Percentiles rank a stretch among this genome's conserved stretches.
Conservation (phyloP, 2,888 invertebrate genomes). For the Xestia rhomboidea region DNA sequence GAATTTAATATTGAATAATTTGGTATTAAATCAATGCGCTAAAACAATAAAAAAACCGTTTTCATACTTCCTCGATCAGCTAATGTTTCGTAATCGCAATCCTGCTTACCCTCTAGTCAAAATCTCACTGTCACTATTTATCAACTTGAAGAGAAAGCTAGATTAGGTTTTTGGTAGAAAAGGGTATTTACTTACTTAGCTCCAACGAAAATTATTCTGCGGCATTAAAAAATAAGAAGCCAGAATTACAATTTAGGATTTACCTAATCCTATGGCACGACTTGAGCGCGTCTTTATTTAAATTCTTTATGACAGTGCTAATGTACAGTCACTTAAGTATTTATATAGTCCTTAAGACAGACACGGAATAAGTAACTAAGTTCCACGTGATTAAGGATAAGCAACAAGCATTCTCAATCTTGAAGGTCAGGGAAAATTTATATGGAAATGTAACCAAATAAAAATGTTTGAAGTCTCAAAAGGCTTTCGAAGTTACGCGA, state of each 20-base stretch:
- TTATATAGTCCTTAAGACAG: conserved; percentile 49
- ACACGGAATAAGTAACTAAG: conserved; percentile 46
- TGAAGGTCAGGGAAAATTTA: conserved; percentile 26
- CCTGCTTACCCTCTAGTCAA: too few relatives aligned
- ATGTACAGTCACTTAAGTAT: conserved; percentile 48
- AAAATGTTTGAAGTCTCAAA: conserved; percentile 48
- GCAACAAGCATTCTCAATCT: conserved; percentile 12
- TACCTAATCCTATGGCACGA: conserved; percentile 32
- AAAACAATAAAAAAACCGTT: neutral
- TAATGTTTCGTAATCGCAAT: neutral
- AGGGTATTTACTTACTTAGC: conserved; percentile 8
- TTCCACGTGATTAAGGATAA: conserved; percentile 24
- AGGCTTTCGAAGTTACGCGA: conserved; percentile 43
- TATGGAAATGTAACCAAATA: conserved; percentile 34
- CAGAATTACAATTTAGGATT: conserved; percentile 50
- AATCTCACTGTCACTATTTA: neutral
- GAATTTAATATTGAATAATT: too few relatives aligned
- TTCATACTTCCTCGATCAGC: neutral
- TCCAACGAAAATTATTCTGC: conserved; percentile 26
- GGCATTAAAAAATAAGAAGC: conserved; percentile 41
- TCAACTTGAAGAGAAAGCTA: conserved; percentile 20
- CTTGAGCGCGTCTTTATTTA: conserved; percentile 51
- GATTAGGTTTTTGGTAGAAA: conserved; percentile 11
- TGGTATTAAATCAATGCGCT: neutral
- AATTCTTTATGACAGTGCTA: conserved; percentile 55